Percentiles rank a stretch among this genome's conserved stretches.
Conservation (phyloP, 2,888 invertebrate species). For the Criorhina ranunculi region DNA sequence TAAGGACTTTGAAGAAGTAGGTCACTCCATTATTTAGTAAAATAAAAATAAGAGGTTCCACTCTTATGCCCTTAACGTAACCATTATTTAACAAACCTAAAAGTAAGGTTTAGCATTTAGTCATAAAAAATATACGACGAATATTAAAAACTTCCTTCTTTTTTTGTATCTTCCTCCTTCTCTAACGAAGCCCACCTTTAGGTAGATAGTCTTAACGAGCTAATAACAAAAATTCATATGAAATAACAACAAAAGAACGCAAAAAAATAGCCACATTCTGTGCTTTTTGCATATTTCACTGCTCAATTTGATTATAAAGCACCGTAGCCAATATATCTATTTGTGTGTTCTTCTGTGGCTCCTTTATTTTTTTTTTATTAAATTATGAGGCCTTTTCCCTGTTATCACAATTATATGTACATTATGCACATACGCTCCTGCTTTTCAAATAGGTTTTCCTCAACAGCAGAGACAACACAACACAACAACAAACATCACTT, state of each 20-base stretch:
- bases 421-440: conserved; percentile 28
- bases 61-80: no score
- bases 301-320: conserved; percentile 7
- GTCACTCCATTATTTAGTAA: no score
- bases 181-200: conserved; percentile 13
- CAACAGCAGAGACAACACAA: conserved; percentile 35
- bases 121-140: neutral
- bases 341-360: neutral
- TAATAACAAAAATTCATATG: conserved; percentile 33
- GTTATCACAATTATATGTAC: conserved; percentile 26
- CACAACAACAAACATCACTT: conserved; percentile 26
- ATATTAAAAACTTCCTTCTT: neutral
- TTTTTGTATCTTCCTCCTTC: neutral
- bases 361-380: conserved; percentile 54
- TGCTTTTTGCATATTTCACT: conserved; percentile 1
- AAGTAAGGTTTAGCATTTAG: neutral
- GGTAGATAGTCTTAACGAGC: conserved; percentile 29
- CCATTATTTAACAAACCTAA: no score
- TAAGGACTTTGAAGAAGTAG: no score
- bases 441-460: conserved; percentile 57
- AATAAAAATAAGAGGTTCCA: no score
- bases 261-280: neutral
- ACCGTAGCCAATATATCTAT: conserved; percentile 6
- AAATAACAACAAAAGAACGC: conserved; percentile 28
- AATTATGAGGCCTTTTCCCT: conserved; percentile 40